phyloP scores from a whole-genome alignment of 2,888 invertebrate species.

The Crematogaster levior region DNA sequence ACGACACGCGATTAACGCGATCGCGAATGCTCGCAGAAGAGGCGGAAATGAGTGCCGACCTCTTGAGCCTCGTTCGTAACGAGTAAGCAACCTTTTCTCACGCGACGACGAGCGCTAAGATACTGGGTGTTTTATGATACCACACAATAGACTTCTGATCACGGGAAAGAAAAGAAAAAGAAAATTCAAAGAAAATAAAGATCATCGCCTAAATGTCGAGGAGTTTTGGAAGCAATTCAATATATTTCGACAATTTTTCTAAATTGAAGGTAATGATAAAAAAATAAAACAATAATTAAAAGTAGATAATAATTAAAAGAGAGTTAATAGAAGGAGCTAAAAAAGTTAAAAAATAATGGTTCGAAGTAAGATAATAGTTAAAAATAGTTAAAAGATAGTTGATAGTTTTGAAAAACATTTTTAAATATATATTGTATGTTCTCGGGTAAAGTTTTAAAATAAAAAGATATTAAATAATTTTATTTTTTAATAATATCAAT shows the following conservation, averaged over 20 bases:
- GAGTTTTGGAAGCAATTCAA: not conserved
- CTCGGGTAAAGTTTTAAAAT: not conserved
- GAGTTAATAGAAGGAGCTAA: not conserved
- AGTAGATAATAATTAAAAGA: not conserved
- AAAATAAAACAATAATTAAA: not conserved
- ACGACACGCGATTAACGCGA: constrained; percentile 39
- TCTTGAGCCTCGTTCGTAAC: constrained; percentile 20
- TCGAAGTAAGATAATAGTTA: not conserved
- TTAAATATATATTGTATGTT: not conserved
- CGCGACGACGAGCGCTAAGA: constrained; percentile 16
- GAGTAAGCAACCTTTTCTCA: constrained; percentile 32
- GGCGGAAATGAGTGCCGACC: constrained; percentile 29
- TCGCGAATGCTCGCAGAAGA: constrained; percentile 23
- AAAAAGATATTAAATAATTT: not conserved
- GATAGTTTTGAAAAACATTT: not conserved
- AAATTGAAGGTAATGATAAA: not conserved
- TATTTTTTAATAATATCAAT: not conserved
- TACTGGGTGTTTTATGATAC: constrained; percentile 23
- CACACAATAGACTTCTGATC: not conserved
- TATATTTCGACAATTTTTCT: not conserved
- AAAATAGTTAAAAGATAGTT: not conserved
- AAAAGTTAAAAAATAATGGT: not conserved
- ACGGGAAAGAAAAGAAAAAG: no score
- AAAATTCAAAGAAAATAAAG: no score
- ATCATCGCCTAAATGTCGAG: not conserved